phyloP scores from a whole-genome alignment of 1,140 invertebrate species.

The Ips typographus region DNA sequence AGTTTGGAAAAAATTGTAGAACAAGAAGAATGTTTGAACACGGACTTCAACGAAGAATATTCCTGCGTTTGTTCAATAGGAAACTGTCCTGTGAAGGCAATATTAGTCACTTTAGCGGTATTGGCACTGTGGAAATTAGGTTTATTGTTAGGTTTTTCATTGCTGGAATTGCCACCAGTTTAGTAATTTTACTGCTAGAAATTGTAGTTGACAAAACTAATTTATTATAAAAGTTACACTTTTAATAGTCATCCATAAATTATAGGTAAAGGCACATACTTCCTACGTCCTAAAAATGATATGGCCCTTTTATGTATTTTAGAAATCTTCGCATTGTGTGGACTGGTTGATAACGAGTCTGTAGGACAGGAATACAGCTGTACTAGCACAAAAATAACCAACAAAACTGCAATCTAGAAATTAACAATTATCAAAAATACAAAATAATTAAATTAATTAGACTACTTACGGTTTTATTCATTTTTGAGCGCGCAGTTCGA shows the following conservation, averaged over 20 bases:
- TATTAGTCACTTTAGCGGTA: slow-evolving; percentile 1
- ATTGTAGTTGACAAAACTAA: neutral
- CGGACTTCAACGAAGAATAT: neutral
- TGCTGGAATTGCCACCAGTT: neutral
- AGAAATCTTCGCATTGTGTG: too few species aligned
- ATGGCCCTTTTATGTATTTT: neutral
- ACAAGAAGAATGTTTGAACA: slow-evolving; percentile 1
- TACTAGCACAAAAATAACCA: too few species aligned
- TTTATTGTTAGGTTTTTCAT: neutral
- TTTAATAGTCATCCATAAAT: slow-evolving; percentile 8
- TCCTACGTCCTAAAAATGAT: slow-evolving; percentile 18
- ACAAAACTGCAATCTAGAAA: too few species aligned
- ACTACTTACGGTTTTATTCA: too few species aligned
- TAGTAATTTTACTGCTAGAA: neutral
- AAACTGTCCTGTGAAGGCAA: slow-evolving; percentile 3
- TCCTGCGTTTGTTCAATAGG: neutral
- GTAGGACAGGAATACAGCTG: too few species aligned
- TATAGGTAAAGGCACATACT: slow-evolving; percentile 12
- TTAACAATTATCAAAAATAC: too few species aligned
- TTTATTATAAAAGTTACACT: neutral
- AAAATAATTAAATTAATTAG: too few species aligned
- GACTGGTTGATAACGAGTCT: too few species aligned
- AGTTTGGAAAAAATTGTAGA: neutral
- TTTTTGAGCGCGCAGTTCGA: too few species aligned
- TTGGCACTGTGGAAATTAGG: neutral